Conservation (phyloP, 2,113 vertebrate genomes). For the Tor tambroides region DNA sequence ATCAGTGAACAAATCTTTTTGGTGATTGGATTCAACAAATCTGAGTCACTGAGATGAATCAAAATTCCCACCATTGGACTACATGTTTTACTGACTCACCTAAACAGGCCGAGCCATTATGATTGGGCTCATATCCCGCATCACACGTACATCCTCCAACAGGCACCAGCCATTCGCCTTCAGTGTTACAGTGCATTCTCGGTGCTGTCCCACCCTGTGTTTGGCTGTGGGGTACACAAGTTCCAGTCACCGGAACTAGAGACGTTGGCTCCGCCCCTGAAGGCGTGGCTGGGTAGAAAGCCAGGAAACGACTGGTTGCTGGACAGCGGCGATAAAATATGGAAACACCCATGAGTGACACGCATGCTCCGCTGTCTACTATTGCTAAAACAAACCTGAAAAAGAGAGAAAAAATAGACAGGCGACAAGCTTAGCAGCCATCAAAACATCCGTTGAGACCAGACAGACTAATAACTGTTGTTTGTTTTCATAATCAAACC, state of each 20-base stretch:
- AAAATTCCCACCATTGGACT: background rate
- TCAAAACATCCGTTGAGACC: background rate
- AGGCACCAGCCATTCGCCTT: constrained; percentile 97
- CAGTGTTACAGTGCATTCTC: constrained; percentile 93
- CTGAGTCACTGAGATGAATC: background rate
- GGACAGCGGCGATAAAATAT: constrained; percentile 93
- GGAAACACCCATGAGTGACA: constrained; percentile 92
- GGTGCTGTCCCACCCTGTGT: constrained; percentile 77
- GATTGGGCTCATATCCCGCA: constrained; percentile 82
- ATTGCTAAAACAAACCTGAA: constrained; percentile 90
- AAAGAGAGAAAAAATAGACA: constrained; percentile 5
- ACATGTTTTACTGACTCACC: constrained; percentile 76
- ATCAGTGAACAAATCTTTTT: background rate
- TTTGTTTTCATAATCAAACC: constrained; percentile 41
- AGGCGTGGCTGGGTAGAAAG: constrained; percentile 89
- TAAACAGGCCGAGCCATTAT: constrained; percentile 84
- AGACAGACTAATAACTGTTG: constrained; percentile 18
- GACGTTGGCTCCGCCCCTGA: constrained; percentile 88
- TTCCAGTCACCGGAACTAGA: constrained; percentile 86
- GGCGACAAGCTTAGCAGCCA: background rate
- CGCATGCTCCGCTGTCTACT: constrained; percentile 94
- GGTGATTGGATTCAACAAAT: background rate
- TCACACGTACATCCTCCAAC: constrained; percentile 89
- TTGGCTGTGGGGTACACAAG: constrained; percentile 87
- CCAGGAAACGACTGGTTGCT: constrained; percentile 83